These are phyloP conservation scores for Plebejus argus DNA, from an alignment of 2,888 invertebrate genomes.

Conservation along the genomic window DNA sequence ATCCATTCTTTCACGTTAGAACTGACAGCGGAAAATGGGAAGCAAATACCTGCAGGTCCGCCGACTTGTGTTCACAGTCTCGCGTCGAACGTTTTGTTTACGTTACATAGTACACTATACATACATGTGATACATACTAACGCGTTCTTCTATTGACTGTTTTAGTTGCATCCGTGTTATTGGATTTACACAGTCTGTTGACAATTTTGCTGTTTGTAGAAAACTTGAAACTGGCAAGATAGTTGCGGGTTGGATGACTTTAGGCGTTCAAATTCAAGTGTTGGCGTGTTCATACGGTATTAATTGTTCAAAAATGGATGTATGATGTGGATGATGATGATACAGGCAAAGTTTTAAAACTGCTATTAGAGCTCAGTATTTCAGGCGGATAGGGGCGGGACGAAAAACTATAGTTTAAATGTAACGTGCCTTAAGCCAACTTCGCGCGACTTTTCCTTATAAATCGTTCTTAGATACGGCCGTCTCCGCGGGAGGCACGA, in stretches of 20 bases:
- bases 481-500: neutral
- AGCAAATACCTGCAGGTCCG: slow-evolving; percentile 37
- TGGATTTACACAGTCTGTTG: neutral
- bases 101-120: neutral
- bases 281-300: neutral
- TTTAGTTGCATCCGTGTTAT: neutral
- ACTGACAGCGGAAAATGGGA: slow-evolving; percentile 35
- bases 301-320: no score
- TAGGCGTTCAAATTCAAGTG: neutral
- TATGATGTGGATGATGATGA: neutral
- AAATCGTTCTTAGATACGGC: slow-evolving; percentile 15
- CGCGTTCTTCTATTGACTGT: neutral
- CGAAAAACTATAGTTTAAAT: slow-evolving; percentile 23
- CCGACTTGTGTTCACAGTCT: neutral
- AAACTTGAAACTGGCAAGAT: neutral
- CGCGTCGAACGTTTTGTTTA: neutral
- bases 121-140: neutral
- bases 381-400: neutral
- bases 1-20: slow-evolving; percentile 23
- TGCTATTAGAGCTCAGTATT: neutral
- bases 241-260: neutral
- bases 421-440: slow-evolving; percentile 21
- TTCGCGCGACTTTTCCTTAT: slow-evolving; percentile 24
- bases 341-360: neutral
- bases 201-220: neutral